Conservation (phyloP, 2,888 invertebrate genomes). For the Sinopyrophorus schimmeli region DNA sequence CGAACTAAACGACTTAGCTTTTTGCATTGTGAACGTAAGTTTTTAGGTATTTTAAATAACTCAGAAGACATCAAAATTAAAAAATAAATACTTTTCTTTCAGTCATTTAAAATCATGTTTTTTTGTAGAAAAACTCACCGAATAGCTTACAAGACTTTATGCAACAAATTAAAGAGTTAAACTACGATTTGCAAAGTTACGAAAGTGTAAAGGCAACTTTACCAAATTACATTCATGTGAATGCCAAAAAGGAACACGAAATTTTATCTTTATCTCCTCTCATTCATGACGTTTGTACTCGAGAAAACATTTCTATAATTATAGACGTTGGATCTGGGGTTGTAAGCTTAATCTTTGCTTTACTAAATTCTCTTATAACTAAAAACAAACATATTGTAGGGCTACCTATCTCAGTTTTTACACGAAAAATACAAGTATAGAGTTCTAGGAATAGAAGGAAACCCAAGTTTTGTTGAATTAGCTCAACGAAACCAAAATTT, state of each 20-base stretch:
- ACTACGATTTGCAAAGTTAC: conserved; percentile 33
- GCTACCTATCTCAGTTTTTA: conserved; percentile 72
- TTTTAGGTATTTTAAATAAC: conserved; percentile 10
- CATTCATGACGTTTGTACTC: conserved; percentile 58
- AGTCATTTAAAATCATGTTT: background rate
- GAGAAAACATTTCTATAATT: conserved; percentile 57
- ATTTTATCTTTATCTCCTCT: conserved; percentile 64
- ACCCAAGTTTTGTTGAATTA: conserved; percentile 58
- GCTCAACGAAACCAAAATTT: conserved; percentile 63
- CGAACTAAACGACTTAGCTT: conserved; percentile 57
- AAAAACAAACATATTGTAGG: conserved; percentile 62
- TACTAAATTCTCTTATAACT: conserved; percentile 5
- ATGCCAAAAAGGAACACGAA: conserved; percentile 72
- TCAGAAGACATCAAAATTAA: background rate
- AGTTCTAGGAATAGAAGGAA: conserved; percentile 71
- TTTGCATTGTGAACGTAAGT: conserved; percentile 43
- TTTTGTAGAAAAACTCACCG: conserved; percentile 13
- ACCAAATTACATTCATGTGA: conserved; percentile 50
- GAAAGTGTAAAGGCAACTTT: conserved; percentile 37
- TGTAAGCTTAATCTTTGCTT: conserved; percentile 62
- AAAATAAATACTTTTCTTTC: background rate
- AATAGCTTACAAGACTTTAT: conserved; percentile 9
- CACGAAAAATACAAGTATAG: conserved; percentile 61
- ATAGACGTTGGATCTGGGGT: conserved; percentile 77
- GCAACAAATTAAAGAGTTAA: conserved; percentile 11